Evolutionary conservation across 2,888 invertebrate genomes (phyloP), one percentile per base, ranked within the genome.

Genomic region (Dasypolia templi): DNA sequence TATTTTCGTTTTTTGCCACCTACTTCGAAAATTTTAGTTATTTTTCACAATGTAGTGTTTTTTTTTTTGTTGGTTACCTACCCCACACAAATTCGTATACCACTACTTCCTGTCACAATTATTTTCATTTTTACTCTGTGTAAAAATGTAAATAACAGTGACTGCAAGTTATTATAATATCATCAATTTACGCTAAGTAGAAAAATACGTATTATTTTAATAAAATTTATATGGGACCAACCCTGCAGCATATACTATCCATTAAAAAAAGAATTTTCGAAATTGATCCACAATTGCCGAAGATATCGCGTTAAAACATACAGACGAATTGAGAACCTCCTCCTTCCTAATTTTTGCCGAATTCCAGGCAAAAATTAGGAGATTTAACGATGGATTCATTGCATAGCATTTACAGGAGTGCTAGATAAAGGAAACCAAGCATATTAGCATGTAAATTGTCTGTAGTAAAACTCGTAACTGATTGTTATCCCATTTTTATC

Each of bases 401-500:
- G 35, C n/a, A n/a, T n/a, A n/a, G n/a, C n/a, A n/a, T n/a, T n/a
- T n/a, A n/a, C 39, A 55, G 39, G 6, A 39, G 9, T 9, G 14
- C 26, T 56, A 14, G 26, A 39, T 56, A 3, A 42, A 42, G 6
- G 2, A 29, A 66, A 9, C 7, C 1, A 26, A 42, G 1, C 39
- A 6, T 39, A 65, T 53, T 12, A 32, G 7, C 6, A 42, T 39
- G 6, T 49, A n/a, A 44, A 0, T 3, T 26, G 46, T 58, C 58
- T 58, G 22, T 49, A 39, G 64, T 42, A 32, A 49, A 17, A 46
- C 6, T 12, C 11, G 22, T 19, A 56, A 56, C n/a, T n/a, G n/a
- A n/a, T n/a, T n/a, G n/a, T n/a, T n/a, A n/a, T 11, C 49, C 51
- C 49, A 56, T 39, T 29, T 46, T 56, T 72, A 63, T 74, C 63